These are phyloP conservation scores for Thamnophis sirtalis DNA, from an alignment of 2,113 vertebrate genomes.

Conservation along the genomic window DNA sequence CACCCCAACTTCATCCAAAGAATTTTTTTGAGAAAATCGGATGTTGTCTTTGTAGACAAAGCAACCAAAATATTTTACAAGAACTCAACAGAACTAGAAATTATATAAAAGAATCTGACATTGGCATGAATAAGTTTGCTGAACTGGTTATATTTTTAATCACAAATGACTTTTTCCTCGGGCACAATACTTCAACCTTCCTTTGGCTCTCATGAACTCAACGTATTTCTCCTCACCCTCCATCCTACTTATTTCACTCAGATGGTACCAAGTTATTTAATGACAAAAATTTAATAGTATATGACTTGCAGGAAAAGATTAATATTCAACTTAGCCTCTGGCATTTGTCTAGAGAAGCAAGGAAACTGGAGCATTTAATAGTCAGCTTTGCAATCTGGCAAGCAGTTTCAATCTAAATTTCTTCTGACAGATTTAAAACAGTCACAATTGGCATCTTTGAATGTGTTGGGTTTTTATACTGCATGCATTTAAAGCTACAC, in stretches of 20 bases:
- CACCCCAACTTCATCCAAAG: not conserved
- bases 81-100: not conserved
- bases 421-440: not conserved
- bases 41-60: not conserved
- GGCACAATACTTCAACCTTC: not conserved
- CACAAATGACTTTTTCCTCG: not conserved
- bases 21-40: not conserved
- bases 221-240: not conserved
- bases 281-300: not conserved
- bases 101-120: not conserved
- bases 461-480: not conserved
- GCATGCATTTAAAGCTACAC: not conserved
- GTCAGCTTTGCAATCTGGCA: not conserved
- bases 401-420: not conserved
- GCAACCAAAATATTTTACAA: not conserved
- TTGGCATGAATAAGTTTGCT: not conserved
- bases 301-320: not conserved
- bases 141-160: not conserved
- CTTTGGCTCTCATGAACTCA: not conserved
- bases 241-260: not conserved
- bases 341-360: not conserved
- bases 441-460: not conserved
- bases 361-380: not conserved
- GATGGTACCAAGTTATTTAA: not conserved
- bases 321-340: not conserved